Evolutionary conservation across 2,888 invertebrate genomes (phyloP).

Genomic region (Tetheella fluctuosa): DNA sequence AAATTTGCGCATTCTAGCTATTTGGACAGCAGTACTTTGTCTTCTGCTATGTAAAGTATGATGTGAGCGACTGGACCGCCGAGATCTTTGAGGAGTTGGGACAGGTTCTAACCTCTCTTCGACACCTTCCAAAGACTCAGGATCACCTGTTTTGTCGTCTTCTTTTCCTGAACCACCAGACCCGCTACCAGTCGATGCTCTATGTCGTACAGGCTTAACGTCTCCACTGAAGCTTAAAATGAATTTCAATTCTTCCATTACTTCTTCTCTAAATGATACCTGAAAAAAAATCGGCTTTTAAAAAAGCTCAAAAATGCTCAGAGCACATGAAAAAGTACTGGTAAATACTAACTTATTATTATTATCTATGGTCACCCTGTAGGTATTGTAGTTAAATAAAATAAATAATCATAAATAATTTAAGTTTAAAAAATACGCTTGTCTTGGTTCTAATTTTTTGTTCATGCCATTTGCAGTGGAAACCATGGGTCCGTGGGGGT

Average conservation of each 20-base stretch:
- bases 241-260: constrained; percentile 89
- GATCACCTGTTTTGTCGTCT: constrained; percentile 48
- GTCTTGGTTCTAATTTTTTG: too few species aligned
- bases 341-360: too few species aligned
- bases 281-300: constrained; percentile 52
- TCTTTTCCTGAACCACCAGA: constrained; percentile 58
- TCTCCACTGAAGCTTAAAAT: constrained; percentile 88
- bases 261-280: constrained; percentile 86
- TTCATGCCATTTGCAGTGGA: too few species aligned
- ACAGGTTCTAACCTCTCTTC: constrained; percentile 48
- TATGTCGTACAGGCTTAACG: constrained; percentile 86
- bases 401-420: too few species aligned
- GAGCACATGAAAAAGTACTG: too few species aligned
- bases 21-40: constrained; percentile 73
- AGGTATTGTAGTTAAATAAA: too few species aligned
- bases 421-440: too few species aligned
- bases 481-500: too few species aligned
- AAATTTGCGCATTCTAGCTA: constrained; percentile 70
- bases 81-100: constrained; percentile 62
- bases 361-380: too few species aligned
- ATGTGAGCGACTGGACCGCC: constrained; percentile 66
- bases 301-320: background rate
- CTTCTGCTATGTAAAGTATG: constrained; percentile 70
- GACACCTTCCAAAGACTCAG: constrained; percentile 48
- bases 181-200: constrained; percentile 63